Evolutionary conservation across 2,113 vertebrate species (phyloP).

Genomic region (Balaeniceps rex): DNA sequence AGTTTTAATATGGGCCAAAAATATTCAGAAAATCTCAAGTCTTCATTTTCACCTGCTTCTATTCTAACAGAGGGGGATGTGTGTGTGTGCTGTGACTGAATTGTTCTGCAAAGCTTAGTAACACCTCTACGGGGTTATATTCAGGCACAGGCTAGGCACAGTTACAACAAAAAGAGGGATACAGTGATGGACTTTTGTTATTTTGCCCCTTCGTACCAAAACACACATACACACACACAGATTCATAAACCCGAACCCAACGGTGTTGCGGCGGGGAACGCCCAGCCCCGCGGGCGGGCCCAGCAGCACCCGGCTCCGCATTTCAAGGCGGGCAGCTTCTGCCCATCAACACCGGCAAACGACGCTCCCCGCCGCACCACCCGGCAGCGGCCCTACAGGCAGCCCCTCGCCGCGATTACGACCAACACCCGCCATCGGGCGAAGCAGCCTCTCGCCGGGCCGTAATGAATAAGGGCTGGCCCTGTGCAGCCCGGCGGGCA

Average conservation of each 20-base stretch:
- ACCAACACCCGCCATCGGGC: too few relatives aligned
- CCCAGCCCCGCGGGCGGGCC: background rate
- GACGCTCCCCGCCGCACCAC: background rate
- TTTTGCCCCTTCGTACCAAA: background rate
- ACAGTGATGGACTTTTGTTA: accelerated
- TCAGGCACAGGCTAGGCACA: background rate
- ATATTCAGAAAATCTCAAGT: background rate
- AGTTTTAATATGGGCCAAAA: background rate
- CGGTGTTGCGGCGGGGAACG: accelerated
- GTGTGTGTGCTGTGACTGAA: background rate
- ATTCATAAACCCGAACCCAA: background rate
- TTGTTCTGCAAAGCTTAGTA: accelerated
- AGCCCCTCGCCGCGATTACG: background rate
- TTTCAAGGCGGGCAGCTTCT: too few relatives aligned
- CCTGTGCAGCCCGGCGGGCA: background rate
- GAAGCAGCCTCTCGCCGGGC: background rate
- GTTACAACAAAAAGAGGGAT: accelerated
- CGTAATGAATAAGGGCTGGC: accelerated
- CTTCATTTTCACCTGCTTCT: background rate
- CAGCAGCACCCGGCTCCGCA: background rate
- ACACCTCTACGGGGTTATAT: accelerated
- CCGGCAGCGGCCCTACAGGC: background rate
- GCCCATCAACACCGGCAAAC: accelerated
- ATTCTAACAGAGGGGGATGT: too few relatives aligned
- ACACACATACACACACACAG: accelerated